Evolutionary conservation across 1,140 invertebrate species (phyloP), one percentile per base, ranked within the genome.

Genomic region (Adoxophyes honmai): DNA sequence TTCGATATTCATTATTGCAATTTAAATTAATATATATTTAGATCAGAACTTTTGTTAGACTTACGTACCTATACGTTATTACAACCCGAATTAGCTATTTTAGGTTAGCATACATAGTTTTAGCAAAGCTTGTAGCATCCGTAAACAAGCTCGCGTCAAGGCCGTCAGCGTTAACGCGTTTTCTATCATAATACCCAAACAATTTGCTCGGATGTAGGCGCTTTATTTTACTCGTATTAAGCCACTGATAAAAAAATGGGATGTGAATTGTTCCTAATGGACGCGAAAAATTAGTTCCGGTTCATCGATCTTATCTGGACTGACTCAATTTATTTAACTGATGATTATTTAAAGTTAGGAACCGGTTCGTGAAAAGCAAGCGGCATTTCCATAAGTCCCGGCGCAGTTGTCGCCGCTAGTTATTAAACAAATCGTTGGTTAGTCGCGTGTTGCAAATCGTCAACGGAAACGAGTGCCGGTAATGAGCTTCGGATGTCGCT

Each of bases 401-500:
- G 42, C 18, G 21, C 11, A 48, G 42, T n/a, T 42, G 21, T 8
- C n/a, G n/a, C 28, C 16, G 14, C 48, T 34, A 38, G 18, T 16
- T 54, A 38, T 10, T 54, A 35, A 16, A 54, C 35, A 38, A 37
- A 37, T 13, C 16, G 37, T 38, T 55, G 34, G 21, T 34, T 39
- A 70, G 60, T 62, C 59, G 73, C 73, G 64, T 81, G 73, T 75
- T 69, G 67, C 84, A 78, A 85, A 88, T 82, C 75, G 73, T 71
- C 73, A 82, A 68, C 85, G 85, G 82, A 88, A 86, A 85, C 64
- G 77, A 73, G 73, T 68, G 68, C 66, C 81, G 78, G 80, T 88
- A 88, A 88, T 81, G 85, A 86, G 85, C 80, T 85, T 88, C 85
- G 85, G 85, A 88, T 86, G 80, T 86, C 85, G 81, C 80, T 86